A percentile compares a stretch with the other conserved stretches of the same genome.
Conservation (phyloP, 2,113 vertebrate species). For the Centropus unirufus region DNA sequence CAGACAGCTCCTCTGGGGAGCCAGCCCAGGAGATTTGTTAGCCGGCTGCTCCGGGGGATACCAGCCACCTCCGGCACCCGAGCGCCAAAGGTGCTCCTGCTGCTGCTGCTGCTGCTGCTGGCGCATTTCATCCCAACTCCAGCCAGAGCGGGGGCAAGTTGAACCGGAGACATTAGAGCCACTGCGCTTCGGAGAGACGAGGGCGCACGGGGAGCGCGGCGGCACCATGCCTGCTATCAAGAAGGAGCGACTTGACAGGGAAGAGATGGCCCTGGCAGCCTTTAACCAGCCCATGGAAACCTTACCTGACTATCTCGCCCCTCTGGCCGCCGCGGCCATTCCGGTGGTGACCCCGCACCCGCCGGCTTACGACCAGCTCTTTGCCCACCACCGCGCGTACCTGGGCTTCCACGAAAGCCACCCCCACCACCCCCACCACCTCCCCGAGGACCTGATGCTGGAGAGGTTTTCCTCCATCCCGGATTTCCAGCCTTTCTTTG, state of each 20-base stretch:
- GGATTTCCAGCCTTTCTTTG: constrained; percentile 95
- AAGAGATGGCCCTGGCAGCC: constrained; percentile 91
- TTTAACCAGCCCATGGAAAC: constrained; percentile 85
- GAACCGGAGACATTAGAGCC: constrained; percentile 72
- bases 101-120: constrained; percentile 47
- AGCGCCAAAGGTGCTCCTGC: constrained; percentile 46
- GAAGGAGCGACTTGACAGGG: constrained; percentile 91
- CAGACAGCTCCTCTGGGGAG: constrained; percentile 50
- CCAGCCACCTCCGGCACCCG: constrained; percentile 49
- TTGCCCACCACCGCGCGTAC: constrained; percentile 85
- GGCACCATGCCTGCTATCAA: constrained; percentile 95
- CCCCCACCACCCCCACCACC: constrained; percentile 80
- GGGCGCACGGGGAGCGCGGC: constrained; percentile 62
- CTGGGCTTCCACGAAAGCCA: constrained; percentile 83
- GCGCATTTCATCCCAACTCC: constrained; percentile 60
- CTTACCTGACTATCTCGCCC: constrained; percentile 85
- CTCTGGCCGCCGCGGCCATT: constrained; percentile 87
- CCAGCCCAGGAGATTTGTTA: constrained; percentile 42
- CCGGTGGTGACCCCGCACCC: constrained; percentile 90
- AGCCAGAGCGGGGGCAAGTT: constrained; percentile 73
- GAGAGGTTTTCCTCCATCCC: constrained; percentile 92
- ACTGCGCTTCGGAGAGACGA: constrained; percentile 66
- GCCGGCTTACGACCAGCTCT: constrained; percentile 86
- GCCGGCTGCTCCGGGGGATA: constrained; percentile 55
- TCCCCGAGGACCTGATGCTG: constrained; percentile 89